Percentiles rank a stretch among this genome's conserved stretches.
Conservation (phyloP, 2,888 invertebrate genomes). For the Ornithoptera priamus region DNA sequence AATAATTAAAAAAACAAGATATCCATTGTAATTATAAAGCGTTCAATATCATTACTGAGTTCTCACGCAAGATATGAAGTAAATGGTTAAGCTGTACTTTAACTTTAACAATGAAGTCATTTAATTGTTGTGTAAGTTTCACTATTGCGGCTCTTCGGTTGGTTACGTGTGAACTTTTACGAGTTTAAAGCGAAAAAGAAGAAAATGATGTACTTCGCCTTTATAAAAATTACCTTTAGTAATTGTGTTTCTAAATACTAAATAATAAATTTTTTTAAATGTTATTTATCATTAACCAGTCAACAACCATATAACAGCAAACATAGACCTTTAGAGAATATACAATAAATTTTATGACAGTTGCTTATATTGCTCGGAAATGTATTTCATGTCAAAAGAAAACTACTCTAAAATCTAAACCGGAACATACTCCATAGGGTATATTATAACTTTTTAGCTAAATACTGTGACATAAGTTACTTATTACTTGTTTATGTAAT, state of each 20-base stretch:
- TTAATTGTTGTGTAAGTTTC: constrained; percentile 20
- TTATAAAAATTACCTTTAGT: neutral
- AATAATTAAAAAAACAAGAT: neutral
- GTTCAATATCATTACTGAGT: constrained; percentile 20
- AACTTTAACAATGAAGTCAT: constrained; percentile 13
- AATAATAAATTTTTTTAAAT: neutral
- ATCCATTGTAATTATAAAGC: constrained; percentile 6
- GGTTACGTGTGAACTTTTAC: constrained; percentile 21
- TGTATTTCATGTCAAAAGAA: no score
- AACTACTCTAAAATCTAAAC: no score
- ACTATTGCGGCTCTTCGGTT: constrained; percentile 14
- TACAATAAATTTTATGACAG: no score
- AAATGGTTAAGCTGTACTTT: constrained; percentile 3
- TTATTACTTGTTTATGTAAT: no score
- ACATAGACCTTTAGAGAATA: neutral
- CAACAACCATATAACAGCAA: neutral
- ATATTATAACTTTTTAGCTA: no score
- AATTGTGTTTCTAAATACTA: neutral
- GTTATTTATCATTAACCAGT: neutral
- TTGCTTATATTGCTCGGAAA: no score
- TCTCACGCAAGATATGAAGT: constrained; percentile 19
- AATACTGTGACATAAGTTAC: no score
- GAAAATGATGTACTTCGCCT: neutral
- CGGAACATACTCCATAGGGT: no score
- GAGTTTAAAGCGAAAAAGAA: constrained; percentile 10